These are phyloP conservation scores for Lepus americanus DNA, from an alignment of 2,113 vertebrate genomes.

Conservation along the genomic window DNA sequence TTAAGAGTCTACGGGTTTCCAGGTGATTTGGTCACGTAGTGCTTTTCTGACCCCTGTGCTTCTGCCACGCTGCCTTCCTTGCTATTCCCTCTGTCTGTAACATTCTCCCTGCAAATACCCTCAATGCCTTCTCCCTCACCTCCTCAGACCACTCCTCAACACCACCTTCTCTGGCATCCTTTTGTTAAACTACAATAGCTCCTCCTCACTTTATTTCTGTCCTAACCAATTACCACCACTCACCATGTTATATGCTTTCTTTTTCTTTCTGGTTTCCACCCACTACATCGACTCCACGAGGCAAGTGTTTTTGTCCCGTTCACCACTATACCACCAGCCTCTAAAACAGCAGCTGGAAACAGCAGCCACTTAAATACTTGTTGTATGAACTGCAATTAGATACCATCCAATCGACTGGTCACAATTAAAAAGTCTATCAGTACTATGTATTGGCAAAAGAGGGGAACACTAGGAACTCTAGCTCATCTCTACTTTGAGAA, in stretches of 20 bases:
- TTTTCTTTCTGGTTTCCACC: not conserved
- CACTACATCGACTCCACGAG: not conserved
- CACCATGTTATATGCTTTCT: not conserved
- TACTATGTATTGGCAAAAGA: not conserved
- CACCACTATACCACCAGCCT: not conserved
- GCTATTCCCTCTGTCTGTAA: not conserved
- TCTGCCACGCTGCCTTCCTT: not conserved
- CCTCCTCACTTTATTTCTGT: not conserved
- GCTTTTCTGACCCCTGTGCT: not conserved
- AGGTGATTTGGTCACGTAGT: rapidly evolving
- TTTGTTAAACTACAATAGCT: not conserved
- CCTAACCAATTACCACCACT: not conserved
- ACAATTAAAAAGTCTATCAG: not conserved
- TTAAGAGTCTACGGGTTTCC: not conserved
- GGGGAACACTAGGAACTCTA: not conserved
- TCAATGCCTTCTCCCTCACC: not conserved
- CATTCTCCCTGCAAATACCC: not conserved
- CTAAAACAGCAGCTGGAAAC: not conserved
- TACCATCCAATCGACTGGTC: not conserved
- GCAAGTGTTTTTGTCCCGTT: not conserved
- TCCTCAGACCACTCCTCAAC: not conserved
- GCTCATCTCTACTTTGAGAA: not conserved
- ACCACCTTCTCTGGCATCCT: not conserved
- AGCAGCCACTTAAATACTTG: not conserved
- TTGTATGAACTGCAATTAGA: not conserved